Evolutionary conservation across 2,888 invertebrate genomes (phyloP).

Genomic region (Pandemis corylana): DNA sequence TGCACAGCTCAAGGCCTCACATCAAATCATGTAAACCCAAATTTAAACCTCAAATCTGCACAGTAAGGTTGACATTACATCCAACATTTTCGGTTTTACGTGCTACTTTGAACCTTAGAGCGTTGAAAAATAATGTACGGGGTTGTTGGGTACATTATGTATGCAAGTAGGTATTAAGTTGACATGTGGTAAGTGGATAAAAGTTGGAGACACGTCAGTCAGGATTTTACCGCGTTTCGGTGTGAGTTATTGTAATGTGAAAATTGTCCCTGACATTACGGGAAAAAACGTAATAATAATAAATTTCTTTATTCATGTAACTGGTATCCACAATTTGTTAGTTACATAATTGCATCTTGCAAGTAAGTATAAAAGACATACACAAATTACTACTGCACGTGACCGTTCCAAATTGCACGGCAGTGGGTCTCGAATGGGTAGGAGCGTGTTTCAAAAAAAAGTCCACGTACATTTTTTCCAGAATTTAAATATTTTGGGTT

Average conservation of each 20-base stretch:
- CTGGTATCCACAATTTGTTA: no score
- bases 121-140: background rate
- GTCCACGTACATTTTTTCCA: no score
- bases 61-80: background rate
- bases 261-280: conserved; percentile 11
- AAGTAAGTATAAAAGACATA: no score
- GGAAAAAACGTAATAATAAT: background rate
- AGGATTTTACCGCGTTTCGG: conserved; percentile 32
- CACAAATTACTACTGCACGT: no score
- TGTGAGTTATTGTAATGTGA: conserved; percentile 6
- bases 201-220: conserved; percentile 35
- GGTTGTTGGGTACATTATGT: background rate
- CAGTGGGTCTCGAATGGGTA: no score
- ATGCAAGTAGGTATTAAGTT: conserved; percentile 23
- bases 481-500: no score
- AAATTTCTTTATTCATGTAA: background rate
- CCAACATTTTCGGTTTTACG: background rate
- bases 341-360: no score
- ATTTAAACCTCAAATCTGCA: conserved; percentile 40
- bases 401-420: no score
- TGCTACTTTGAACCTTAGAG: conserved; percentile 21
- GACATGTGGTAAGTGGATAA: conserved; percentile 34
- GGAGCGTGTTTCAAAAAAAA: no score
- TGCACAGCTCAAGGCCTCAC: conserved; percentile 44
- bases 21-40: conserved; percentile 39